phyloP scores from a whole-genome alignment of 2,113 vertebrate genomes.

The Pleuronectes platessa region DNA sequence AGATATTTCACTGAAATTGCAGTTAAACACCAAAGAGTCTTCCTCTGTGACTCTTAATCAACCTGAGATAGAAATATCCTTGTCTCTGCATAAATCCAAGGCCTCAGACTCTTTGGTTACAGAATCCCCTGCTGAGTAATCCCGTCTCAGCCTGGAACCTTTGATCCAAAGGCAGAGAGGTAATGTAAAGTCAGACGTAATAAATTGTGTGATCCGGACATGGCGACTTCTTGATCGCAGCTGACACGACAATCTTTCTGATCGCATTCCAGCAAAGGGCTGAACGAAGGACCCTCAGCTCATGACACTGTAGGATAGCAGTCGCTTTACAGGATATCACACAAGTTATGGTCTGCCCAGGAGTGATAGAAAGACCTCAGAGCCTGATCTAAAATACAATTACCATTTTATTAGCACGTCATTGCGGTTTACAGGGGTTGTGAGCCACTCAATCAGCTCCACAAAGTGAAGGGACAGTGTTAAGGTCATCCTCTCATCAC shows the following conservation, averaged over 20 bases:
- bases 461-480: conserved; percentile 21
- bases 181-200: conserved; percentile 57
- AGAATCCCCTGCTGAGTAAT: conserved; percentile 50
- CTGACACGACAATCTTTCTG: conserved; percentile 43
- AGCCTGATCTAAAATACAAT: conserved; percentile 27
- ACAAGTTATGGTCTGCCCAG: conserved; percentile 1
- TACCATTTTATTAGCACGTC: conserved; percentile 41
- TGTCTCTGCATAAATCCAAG: not conserved
- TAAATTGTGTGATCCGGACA: conserved; percentile 53
- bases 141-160: conserved; percentile 38
- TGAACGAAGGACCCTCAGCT: conserved; percentile 31
- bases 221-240: conserved; percentile 34
- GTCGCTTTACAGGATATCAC: conserved; percentile 21
- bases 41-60: conserved; percentile 28
- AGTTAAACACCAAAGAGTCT: conserved; percentile 23
- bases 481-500: conserved; percentile 25
- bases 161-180: conserved; percentile 58
- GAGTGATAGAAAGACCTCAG: not conserved
- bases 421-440: conserved; percentile 36
- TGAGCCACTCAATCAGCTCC: conserved; percentile 38
- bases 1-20: conserved; percentile 12
- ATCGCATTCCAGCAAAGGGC: conserved; percentile 31
- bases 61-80: not conserved
- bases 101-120: conserved; percentile 35
- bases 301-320: conserved; percentile 21